A percentile compares a stretch with the other conserved stretches of the same genome.
phyloP scores from a whole-genome alignment of 2,888 invertebrate genomes.

The Sinopyrophorus schimmeli region DNA sequence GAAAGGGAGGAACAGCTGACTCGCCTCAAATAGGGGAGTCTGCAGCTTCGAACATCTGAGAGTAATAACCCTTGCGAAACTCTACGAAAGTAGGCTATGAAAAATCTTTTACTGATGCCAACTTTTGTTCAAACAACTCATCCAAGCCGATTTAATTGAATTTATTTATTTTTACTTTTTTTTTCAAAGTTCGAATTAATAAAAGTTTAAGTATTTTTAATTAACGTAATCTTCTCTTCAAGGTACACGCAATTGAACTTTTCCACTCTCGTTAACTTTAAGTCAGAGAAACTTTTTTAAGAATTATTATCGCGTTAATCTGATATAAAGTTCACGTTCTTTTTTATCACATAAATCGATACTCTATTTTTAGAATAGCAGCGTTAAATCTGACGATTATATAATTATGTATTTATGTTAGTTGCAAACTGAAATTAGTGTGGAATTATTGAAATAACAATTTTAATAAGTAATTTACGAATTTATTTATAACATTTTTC shows the following conservation, averaged over 20 bases:
- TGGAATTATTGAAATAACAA: too few species aligned
- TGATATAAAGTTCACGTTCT: neutral
- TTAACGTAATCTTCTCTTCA: neutral
- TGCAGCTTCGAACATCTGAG: slow-evolving; percentile 25
- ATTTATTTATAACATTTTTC: too few species aligned
- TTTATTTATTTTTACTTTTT: slow-evolving; percentile 11
- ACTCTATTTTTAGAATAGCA: too few species aligned
- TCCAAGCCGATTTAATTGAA: slow-evolving; percentile 24
- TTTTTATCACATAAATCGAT: too few species aligned
- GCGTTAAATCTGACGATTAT: too few species aligned
- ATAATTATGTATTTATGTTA: too few species aligned
- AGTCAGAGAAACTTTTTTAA: neutral
- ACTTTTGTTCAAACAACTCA: slow-evolving; percentile 19
- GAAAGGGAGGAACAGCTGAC: slow-evolving; percentile 31
- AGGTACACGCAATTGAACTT: neutral
- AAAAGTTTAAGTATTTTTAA: too few species aligned
- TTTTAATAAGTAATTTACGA: too few species aligned
- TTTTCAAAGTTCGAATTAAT: too few species aligned
- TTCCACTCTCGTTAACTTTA: neutral
- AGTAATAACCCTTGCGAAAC: slow-evolving; percentile 30
- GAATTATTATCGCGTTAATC: neutral
- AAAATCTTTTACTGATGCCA: slow-evolving; percentile 22
- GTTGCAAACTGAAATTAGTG: too few species aligned
- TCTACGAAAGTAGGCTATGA: slow-evolving; percentile 22
- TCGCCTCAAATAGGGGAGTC: slow-evolving; percentile 20